Percentiles rank a stretch among this genome's conserved stretches.
phyloP scores from a whole-genome alignment of 2,888 invertebrate genomes.

The Lithodes maja region DNA sequence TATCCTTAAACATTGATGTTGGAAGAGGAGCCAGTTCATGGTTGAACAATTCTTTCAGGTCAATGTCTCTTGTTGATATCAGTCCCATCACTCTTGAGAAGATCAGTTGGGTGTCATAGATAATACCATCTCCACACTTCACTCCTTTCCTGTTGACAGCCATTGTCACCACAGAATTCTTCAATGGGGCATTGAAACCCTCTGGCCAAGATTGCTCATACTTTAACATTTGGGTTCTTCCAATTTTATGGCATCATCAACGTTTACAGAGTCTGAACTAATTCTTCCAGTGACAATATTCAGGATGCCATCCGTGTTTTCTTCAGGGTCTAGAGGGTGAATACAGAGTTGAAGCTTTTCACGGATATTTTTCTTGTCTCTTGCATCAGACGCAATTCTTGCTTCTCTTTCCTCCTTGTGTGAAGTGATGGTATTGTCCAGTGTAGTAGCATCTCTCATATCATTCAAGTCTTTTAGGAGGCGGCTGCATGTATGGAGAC shows the following conservation, averaged over 20 bases:
- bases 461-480: too few relatives aligned
- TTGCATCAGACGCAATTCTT: background rate
- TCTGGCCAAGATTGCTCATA: background rate
- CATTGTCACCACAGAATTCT: background rate
- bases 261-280: background rate
- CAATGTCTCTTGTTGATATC: background rate
- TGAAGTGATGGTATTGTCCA: too few relatives aligned
- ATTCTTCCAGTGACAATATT: conserved; percentile 8
- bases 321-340: conserved; percentile 6
- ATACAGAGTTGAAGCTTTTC: conserved; percentile 5
- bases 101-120: background rate
- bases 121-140: background rate
- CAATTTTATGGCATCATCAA: background rate
- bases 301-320: background rate
- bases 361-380: background rate
- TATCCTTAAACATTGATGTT: conserved; percentile 18
- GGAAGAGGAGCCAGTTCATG: conserved; percentile 15
- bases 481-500: too few relatives aligned
- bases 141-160: background rate
- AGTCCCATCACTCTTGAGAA: too few relatives aligned
- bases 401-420: conserved; percentile 19
- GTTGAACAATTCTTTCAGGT: background rate
- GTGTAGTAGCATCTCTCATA: too few relatives aligned
- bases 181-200: background rate
- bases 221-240: background rate